phyloP scores from a whole-genome alignment of 2,113 vertebrate genomes.

The Neotoma lepida region DNA sequence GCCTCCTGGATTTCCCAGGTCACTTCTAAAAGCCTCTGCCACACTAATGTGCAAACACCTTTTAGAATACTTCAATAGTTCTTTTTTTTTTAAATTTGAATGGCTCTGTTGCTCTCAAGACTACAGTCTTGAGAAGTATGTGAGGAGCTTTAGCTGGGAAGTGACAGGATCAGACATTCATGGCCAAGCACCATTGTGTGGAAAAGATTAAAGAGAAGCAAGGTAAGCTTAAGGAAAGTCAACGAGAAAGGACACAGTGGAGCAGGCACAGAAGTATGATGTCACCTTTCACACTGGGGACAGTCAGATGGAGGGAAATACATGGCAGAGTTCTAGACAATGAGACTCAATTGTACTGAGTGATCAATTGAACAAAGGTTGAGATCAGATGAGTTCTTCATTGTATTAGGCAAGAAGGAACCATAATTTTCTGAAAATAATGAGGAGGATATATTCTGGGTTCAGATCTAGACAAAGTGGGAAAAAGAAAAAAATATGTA shows the following conservation, averaged over 20 bases:
- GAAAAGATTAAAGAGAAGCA: background rate
- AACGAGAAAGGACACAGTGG: background rate
- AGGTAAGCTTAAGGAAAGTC: background rate
- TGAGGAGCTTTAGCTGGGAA: background rate
- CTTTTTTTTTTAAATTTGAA: background rate
- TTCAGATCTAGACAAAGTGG: background rate
- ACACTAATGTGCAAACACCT: background rate
- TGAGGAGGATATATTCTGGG: background rate
- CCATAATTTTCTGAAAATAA: background rate
- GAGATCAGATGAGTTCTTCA: background rate
- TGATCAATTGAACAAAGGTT: no score
- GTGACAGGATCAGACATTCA: background rate
- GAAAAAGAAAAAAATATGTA: background rate
- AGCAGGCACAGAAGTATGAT: background rate
- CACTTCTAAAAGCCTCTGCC: constrained; percentile 1
- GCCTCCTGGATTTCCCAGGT: background rate
- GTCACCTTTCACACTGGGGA: no score
- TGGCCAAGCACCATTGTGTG: background rate
- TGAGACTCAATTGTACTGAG: background rate
- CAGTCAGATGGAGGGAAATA: background rate
- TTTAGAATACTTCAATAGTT: background rate
- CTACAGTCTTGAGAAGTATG: background rate
- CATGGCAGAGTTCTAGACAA: background rate
- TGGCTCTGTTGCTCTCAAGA: background rate
- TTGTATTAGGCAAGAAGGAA: background rate